These are phyloP conservation scores for Enteromius treurensis DNA, from an alignment of 2,797 vertebrate species.

Conservation along the genomic window DNA sequence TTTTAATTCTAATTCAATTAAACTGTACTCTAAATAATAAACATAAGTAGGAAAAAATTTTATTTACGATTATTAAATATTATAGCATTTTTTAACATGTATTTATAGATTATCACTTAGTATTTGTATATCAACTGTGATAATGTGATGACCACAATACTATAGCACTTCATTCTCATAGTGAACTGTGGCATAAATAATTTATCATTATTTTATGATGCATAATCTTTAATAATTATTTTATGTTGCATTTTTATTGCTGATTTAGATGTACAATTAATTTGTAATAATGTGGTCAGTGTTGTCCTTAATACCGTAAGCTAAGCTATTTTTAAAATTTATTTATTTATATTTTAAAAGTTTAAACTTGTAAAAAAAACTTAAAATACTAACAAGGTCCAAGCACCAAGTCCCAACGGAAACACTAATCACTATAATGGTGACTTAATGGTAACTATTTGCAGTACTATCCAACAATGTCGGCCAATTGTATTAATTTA, in stretches of 20 bases:
- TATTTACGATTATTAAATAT: no score
- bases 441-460: neutral
- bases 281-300: neutral
- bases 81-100: no score
- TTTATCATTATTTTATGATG: neutral
- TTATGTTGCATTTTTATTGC: neutral
- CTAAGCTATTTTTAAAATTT: neutral
- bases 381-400: neutral
- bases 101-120: no score
- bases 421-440: neutral
- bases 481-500: neutral
- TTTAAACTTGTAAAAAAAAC: neutral
- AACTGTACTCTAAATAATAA: no score
- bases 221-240: neutral
- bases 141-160: no score
- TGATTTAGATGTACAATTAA: neutral
- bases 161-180: no score
- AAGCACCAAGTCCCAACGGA: neutral
- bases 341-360: neutral
- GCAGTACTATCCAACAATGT: neutral
- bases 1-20: no score
- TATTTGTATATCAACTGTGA: no score
- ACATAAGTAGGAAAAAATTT: no score
- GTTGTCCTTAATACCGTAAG: neutral
- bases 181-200: no score